phyloP scores from a whole-genome alignment of 2,113 vertebrate genomes.

The Acrocephalus arundinaceus region DNA sequence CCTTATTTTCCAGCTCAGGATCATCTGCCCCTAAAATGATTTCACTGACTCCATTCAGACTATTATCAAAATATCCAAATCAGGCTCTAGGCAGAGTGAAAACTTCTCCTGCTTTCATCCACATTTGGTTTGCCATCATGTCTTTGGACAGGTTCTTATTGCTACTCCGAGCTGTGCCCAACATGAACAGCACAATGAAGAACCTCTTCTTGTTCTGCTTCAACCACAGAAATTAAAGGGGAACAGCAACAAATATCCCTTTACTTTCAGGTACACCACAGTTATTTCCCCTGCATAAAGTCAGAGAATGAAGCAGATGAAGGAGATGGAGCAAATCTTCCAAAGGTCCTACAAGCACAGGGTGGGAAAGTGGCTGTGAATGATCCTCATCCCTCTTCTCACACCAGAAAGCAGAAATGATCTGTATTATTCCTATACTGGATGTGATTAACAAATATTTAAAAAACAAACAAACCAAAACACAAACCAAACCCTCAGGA shows the following conservation, averaged over 20 bases:
- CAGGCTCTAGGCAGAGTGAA: constrained; percentile 9
- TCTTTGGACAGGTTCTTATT: background rate
- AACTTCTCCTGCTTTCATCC: constrained; percentile 47
- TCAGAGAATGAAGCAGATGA: background rate
- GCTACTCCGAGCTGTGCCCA: background rate
- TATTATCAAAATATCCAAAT: constrained; percentile 43
- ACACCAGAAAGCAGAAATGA: background rate
- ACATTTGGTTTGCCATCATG: background rate
- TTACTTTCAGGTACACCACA: background rate
- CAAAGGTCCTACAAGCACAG: background rate
- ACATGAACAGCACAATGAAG: background rate
- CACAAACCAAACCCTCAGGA: background rate
- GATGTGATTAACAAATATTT: background rate
- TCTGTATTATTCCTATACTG: background rate
- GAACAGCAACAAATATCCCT: background rate
- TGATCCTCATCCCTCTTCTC: background rate
- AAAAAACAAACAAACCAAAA: background rate
- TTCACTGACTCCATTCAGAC: constrained; percentile 36
- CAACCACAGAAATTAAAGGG: background rate
- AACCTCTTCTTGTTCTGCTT: background rate
- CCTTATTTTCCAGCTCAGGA: constrained; percentile 52
- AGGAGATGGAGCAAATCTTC: background rate
- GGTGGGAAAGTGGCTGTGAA: background rate
- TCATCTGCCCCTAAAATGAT: constrained; percentile 58
- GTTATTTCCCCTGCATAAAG: background rate